Evolutionary conservation across 1,140 invertebrate genomes (phyloP), one percentile per base, ranked within the genome.

Genomic region (Aphelinus certus): DNA sequence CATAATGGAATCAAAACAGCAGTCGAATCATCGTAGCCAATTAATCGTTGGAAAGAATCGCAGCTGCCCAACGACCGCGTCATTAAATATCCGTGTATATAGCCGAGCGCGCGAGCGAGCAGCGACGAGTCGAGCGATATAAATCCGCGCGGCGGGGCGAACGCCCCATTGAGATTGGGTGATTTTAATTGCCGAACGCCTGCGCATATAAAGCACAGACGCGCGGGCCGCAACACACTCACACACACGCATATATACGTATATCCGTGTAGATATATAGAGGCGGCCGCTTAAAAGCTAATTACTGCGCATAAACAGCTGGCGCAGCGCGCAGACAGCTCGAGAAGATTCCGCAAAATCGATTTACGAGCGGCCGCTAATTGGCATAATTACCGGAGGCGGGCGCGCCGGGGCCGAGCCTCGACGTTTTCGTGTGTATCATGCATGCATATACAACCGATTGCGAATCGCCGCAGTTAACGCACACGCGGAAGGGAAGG

Each of bases 271-370:
- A 63, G 2, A 3, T 46, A 9, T 43, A 5, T 43, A 42, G 58
- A 3, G 64, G 10, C 57, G 42, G 53, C 26, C 26, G 70, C 51
- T 64, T 42, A 56, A 55, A 72, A 73, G 64, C 71, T 73, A 73
- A 73, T 73, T 73, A 66, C 55, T 62, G 66, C 57, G 53, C 53
- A 73, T 6, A 53, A 65, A 66, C 63, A 73, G 63, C 63, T 66
- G 71, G 55, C 56, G 47, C n/a, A 53, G 62, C 57, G 55, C 56
- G 47, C n/a, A 53, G 62, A 65, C 55, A 43, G 26, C 26, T 43
- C 55, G 49, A 53, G 57, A 64, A 72, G 63, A 73, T 66, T 66
- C 56, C 45, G 48, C 46, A 45, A 53, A 73, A 73, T 73, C 63
- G 71, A 73, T 73, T 73, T 73, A 73, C 63, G 71, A 53, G 10